phyloP scores from a whole-genome alignment of 2,888 invertebrate species.

The Agrilus cyanescens region DNA sequence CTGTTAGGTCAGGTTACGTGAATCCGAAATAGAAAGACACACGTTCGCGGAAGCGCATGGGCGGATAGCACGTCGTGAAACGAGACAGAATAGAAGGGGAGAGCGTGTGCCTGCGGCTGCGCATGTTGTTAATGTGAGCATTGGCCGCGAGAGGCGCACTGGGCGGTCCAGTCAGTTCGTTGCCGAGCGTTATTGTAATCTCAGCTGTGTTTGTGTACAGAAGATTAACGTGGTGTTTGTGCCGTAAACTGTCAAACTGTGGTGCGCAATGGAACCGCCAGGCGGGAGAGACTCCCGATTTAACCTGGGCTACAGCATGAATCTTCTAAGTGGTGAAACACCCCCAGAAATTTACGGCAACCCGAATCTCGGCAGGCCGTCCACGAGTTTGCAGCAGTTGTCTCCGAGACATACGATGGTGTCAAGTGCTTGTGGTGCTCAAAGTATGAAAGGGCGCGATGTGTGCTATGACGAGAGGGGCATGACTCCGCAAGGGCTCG shows the following conservation, averaged over 20 bases:
- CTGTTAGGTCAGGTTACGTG: slow-evolving; percentile 27
- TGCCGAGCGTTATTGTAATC: slow-evolving; percentile 26
- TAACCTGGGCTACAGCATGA: slow-evolving; percentile 79
- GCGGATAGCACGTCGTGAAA: not conserved
- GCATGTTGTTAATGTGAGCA: slow-evolving; percentile 26
- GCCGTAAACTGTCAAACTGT: slow-evolving; percentile 39
- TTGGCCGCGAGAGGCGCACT: slow-evolving; percentile 30
- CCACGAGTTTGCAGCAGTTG: slow-evolving; percentile 46
- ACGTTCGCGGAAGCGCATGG: slow-evolving; percentile 14
- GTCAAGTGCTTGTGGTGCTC: slow-evolving; percentile 32
- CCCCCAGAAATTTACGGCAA: slow-evolving; percentile 66
- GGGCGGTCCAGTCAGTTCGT: slow-evolving; percentile 36
- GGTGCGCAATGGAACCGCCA: slow-evolving; percentile 70
- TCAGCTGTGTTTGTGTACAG: slow-evolving; percentile 31
- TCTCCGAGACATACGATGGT: slow-evolving; percentile 38
- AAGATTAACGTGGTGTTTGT: slow-evolving; percentile 17
- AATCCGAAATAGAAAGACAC: not conserved
- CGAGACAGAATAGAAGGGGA: slow-evolving; percentile 15
- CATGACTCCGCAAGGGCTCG: slow-evolving; percentile 34
- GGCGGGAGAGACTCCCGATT: slow-evolving; percentile 86
- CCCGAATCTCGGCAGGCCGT: slow-evolving; percentile 43
- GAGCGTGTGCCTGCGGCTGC: slow-evolving; percentile 24
- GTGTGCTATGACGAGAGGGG: slow-evolving; percentile 69
- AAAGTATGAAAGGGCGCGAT: slow-evolving; percentile 46
- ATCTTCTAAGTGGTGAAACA: slow-evolving; percentile 66